Evolutionary conservation across 2,797 vertebrate genomes (phyloP).

Genomic region (Distichodus sexfasciatus): DNA sequence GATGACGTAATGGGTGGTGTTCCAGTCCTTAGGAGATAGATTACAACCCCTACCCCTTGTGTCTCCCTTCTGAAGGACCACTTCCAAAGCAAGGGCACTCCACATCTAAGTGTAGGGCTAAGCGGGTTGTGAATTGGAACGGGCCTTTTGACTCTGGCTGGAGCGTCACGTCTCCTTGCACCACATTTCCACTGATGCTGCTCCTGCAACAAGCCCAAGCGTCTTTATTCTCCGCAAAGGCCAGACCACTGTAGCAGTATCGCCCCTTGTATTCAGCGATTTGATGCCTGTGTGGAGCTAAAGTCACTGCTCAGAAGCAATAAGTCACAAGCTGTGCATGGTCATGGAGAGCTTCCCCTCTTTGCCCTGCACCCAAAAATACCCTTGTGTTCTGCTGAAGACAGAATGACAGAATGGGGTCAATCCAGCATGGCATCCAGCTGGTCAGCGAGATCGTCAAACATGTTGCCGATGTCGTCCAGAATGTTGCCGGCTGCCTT

Average conservation of each 20-base stretch:
- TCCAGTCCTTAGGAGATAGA: too few species aligned
- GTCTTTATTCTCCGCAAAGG: neutral
- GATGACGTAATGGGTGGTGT: too few species aligned
- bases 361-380: neutral
- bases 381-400: neutral
- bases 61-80: too few species aligned
- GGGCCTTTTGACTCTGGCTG: too few species aligned
- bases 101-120: too few species aligned
- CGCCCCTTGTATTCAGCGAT: neutral
- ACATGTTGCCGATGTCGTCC: slow-evolving; percentile 99
- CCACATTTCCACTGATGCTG: neutral
- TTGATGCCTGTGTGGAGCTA: neutral
- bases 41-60: too few species aligned
- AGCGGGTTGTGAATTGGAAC: too few species aligned
- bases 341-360: neutral
- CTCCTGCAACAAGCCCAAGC: neutral
- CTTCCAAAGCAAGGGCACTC: too few species aligned
- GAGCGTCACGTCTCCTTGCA: neutral
- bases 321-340: neutral
- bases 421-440: slow-evolving; percentile 97
- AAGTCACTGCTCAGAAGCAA: slow-evolving; percentile 1
- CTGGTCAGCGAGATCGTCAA: slow-evolving; percentile 94
- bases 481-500: slow-evolving; percentile 88
- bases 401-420: slow-evolving; percentile 46
- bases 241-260: neutral